These are phyloP conservation scores for Idaea straminata DNA, from an alignment of 2,888 invertebrate species.

Conservation along the genomic window DNA sequence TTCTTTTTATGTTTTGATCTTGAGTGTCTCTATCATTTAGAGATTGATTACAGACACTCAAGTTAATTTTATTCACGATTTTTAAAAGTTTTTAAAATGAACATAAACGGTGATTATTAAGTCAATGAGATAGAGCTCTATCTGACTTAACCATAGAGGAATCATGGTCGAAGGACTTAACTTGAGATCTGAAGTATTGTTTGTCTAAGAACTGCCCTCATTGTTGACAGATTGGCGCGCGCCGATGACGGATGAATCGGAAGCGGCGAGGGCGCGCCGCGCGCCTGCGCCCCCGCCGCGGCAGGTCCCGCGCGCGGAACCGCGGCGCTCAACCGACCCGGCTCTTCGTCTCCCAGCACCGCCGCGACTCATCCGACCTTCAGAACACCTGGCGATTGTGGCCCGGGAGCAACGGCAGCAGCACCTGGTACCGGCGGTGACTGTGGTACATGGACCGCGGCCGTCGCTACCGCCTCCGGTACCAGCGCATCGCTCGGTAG, in stretches of 20 bases:
- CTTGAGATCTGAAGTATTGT: no score
- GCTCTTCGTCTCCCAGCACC: conserved; percentile 36
- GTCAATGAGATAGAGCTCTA: no score
- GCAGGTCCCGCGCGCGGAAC: conserved; percentile 53
- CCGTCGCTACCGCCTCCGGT: conserved; percentile 46
- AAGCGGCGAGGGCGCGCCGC: conserved; percentile 67
- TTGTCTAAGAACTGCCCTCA: no score
- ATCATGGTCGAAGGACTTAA: no score
- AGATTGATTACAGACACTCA: no score
- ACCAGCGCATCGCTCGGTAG: conserved; percentile 56
- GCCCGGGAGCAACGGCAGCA: conserved; percentile 53
- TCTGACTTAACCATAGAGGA: no score
- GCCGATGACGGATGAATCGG: conserved; percentile 74
- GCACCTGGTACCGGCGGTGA: conserved; percentile 55
- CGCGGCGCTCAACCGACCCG: conserved; percentile 44
- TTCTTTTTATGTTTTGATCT: neutral
- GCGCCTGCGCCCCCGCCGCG: conserved; percentile 67
- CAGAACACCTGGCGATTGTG: conserved; percentile 66
- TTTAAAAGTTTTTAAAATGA: no score
- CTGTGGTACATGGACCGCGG: conserved; percentile 54
- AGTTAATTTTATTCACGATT: no score
- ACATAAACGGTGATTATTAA: no score
- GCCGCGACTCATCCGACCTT: conserved; percentile 68
- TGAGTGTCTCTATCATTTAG: no score
- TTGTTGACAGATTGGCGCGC: conserved; percentile 74